phyloP scores from a whole-genome alignment of 2,113 vertebrate species.

The Enhydra lutris region DNA sequence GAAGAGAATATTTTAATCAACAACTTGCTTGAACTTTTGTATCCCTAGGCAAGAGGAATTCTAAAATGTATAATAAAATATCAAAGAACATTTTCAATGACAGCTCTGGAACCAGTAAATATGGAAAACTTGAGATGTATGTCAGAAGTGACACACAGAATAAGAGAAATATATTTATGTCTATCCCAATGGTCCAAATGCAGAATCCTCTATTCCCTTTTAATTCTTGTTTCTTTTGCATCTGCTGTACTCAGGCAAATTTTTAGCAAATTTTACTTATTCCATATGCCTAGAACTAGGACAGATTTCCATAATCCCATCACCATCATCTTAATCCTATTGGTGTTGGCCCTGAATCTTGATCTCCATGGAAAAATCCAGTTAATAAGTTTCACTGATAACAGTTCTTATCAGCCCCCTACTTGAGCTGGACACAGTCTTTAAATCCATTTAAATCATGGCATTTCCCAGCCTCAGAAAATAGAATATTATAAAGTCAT shows the following conservation, averaged over 20 bases:
- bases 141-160: background rate
- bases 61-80: background rate
- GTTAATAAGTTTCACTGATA: background rate
- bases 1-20: conserved; percentile 51
- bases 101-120: background rate
- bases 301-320: background rate
- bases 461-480: background rate
- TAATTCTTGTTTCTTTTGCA: background rate
- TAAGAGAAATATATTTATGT: background rate
- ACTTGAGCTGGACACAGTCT: background rate
- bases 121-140: background rate
- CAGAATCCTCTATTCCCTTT: background rate
- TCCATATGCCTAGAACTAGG: background rate
- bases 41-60: background rate
- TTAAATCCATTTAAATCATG: background rate
- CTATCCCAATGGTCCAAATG: background rate
- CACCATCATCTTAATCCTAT: background rate
- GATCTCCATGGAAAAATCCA: background rate
- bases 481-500: background rate
- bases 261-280: background rate
- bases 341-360: background rate
- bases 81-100: conserved; percentile 28
- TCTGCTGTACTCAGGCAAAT: background rate
- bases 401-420: background rate
- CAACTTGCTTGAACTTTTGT: conserved; percentile 7